Evolutionary conservation across 1,140 invertebrate species (phyloP).

Genomic region (Platorchestia sp.): DNA sequence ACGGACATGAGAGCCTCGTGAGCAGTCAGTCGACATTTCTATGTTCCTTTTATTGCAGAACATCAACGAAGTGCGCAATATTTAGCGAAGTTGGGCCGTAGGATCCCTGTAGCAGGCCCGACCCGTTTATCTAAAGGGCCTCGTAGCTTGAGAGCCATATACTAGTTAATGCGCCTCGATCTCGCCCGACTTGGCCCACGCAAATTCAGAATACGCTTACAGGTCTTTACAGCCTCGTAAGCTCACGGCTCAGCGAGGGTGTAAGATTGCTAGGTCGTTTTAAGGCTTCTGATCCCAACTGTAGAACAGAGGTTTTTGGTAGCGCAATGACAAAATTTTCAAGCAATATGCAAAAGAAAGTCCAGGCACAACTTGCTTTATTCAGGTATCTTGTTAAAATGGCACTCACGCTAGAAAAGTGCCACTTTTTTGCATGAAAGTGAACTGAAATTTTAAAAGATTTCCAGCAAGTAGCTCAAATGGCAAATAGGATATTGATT

Average conservation of each 20-base stretch:
- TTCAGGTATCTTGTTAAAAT: background rate
- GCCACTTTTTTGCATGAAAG: background rate
- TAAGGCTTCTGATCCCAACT: background rate
- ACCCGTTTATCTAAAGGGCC: background rate
- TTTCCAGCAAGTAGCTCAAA: background rate
- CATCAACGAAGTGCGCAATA: slow-evolving; percentile 12
- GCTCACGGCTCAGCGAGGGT: background rate
- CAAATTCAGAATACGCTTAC: slow-evolving; percentile 48
- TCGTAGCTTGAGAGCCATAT: background rate
- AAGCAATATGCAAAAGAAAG: background rate
- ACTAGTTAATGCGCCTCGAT: background rate
- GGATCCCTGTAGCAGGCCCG: background rate
- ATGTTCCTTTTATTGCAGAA: background rate
- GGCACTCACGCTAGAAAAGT: background rate
- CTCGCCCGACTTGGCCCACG: background rate
- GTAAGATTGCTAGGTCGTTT: slow-evolving; percentile 8
- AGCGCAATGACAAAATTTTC: background rate
- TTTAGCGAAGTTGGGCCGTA: slow-evolving; percentile 2
- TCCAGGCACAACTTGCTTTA: background rate
- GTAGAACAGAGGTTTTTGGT: background rate
- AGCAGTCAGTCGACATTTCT: background rate
- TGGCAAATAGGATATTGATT: background rate
- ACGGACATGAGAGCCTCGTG: background rate
- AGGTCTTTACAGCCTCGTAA: background rate
- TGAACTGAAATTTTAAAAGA: background rate